Base-by-base conservation (phyloP, 2,113 vertebrate genomes). In the Osmerus eperlanus region DNA sequence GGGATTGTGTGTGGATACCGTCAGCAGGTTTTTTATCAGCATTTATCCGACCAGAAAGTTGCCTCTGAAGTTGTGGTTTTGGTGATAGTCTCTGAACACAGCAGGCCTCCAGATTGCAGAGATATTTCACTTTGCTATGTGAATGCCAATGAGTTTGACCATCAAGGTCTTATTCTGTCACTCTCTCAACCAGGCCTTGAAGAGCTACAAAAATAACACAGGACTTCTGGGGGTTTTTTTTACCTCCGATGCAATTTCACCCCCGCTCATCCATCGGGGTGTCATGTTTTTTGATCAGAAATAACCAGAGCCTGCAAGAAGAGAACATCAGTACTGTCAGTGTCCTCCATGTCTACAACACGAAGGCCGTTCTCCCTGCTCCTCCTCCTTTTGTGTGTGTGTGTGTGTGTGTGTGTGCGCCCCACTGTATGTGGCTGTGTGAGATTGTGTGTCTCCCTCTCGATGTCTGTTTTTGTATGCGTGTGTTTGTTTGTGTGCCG, bases 321-420 rank as follows among this genome's bases (percentile, higher is more conserved):
- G 21, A 63, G 15, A 63, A 63, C 68, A 21, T 70, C 68, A 70
- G 41, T 41, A 11, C 68, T 41, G 55, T 41, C 61, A n/a, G 18
- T 70, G 55, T 70, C 55, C 59, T 18, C 41, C 29, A 12, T 58
- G 21, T 60, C 21, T 32, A 1, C 4, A 19, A 41, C 55, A 66
- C 51, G 19, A 51, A 66, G 19, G 29, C 63, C 9, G 25, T 3
- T 18, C 32, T 65, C n/a, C 28, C 16, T 12, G n/a, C 36, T 41
- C 18, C 65, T 21, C 47, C 16, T 59, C 16, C n/a, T 4, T 21
- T 3, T 59, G 56, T 59, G 58, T 21, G 19, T 25, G 58, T 21
- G 58, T 60, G 19, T 21, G 61, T 16, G 9, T 18, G 61, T 28
- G 60, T 29, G 23, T 1, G 60, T 29, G 60, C 15, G 28, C 8